Evolutionary conservation across 1,140 invertebrate species (phyloP).

Genomic region (Euura lappo): DNA sequence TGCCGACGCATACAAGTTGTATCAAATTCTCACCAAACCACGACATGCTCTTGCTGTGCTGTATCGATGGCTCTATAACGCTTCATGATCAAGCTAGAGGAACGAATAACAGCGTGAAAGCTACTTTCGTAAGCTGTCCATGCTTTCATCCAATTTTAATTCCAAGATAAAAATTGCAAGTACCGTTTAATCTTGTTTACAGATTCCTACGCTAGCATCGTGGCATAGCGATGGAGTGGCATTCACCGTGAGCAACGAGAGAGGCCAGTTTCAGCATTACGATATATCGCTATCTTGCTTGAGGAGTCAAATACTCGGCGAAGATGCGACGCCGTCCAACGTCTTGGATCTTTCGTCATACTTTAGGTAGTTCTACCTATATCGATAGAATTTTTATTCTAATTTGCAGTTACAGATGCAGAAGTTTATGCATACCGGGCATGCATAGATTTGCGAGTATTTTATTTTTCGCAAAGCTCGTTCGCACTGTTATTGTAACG

Average conservation of each 20-base stretch:
- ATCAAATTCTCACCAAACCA: slow-evolving; percentile 72
- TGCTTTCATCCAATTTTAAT: not conserved
- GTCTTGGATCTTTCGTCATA: slow-evolving; percentile 74
- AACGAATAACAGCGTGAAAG: slow-evolving; percentile 68
- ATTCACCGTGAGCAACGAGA: slow-evolving; percentile 72
- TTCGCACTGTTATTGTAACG: not conserved
- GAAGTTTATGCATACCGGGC: too few species aligned
- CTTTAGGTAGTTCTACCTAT: slow-evolving; percentile 62
- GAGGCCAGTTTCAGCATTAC: slow-evolving; percentile 79
- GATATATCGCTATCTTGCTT: slow-evolving; percentile 74
- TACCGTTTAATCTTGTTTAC: slow-evolving; percentile 31
- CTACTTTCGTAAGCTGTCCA: slow-evolving; percentile 66
- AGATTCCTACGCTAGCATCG: slow-evolving; percentile 73
- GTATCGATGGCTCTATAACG: slow-evolving; percentile 79
- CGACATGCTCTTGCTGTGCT: slow-evolving; percentile 75
- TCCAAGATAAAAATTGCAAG: not conserved
- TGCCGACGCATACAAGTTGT: slow-evolving; percentile 75
- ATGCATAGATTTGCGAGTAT: not conserved
- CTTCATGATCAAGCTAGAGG: slow-evolving; percentile 71
- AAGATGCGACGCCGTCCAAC: slow-evolving; percentile 69
- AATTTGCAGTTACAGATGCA: too few species aligned
- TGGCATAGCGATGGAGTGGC: slow-evolving; percentile 78
- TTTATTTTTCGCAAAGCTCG: not conserved
- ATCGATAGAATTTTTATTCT: too few species aligned
- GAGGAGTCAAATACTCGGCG: slow-evolving; percentile 71